phyloP scores from a whole-genome alignment of 2,888 invertebrate species.

The Megaustenia siamemsis region DNA sequence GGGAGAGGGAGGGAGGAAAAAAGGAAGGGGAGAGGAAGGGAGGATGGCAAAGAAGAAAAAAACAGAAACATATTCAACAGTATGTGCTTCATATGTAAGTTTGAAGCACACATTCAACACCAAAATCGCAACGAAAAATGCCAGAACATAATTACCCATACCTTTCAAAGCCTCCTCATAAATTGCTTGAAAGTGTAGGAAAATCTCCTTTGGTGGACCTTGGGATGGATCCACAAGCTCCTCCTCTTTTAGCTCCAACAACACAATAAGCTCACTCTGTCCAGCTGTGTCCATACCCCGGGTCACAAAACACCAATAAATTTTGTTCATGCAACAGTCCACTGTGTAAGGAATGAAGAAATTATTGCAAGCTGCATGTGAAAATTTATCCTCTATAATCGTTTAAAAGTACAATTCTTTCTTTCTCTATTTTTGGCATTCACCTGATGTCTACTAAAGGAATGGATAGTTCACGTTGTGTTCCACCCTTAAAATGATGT shows the following conservation, averaged over 20 bases:
- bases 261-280: slow-evolving; percentile 89
- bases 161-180: slow-evolving; percentile 83
- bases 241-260: slow-evolving; percentile 86
- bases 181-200: slow-evolving; percentile 87
- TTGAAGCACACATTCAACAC: neutral
- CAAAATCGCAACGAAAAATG: neutral
- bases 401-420: too few relatives aligned
- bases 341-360: slow-evolving; percentile 81
- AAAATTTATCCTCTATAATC: too few relatives aligned
- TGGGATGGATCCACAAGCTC: slow-evolving; percentile 58
- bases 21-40: too few relatives aligned
- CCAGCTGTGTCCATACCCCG: slow-evolving; percentile 89
- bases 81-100: neutral
- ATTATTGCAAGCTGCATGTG: neutral
- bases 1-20: too few relatives aligned
- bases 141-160: slow-evolving; percentile 57
- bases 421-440: too few relatives aligned
- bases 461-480: too few relatives aligned
- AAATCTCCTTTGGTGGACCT: slow-evolving; percentile 85
- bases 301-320: slow-evolving; percentile 87
- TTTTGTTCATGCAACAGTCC: slow-evolving; percentile 83
- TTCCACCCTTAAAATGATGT: too few relatives aligned
- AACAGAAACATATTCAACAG: too few relatives aligned
- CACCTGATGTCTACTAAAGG: too few relatives aligned
- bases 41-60: too few relatives aligned